Base-by-base conservation (phyloP, 2,113 vertebrate species). In the Sula dactylatra region DNA sequence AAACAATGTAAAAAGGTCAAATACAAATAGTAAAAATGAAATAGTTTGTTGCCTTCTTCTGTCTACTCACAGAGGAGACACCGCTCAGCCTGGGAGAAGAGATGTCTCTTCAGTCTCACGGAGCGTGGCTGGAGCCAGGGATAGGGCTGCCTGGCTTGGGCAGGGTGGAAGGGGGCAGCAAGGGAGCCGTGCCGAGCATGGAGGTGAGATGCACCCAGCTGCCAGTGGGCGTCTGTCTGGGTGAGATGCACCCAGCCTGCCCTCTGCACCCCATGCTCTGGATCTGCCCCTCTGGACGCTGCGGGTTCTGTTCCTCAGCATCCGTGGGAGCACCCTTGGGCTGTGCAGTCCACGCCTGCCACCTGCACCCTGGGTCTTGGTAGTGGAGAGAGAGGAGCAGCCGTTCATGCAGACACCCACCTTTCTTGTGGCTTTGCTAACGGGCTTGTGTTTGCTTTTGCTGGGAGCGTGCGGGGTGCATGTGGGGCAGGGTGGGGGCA, bases 1-100 rank as follows among this genome's bases (percentile, higher is more conserved):
- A 93, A 87, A 92, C 88, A 89, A 95, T 96, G 87, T 82, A 97
- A 92, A 97, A 95, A 97, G 98, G 98, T 98, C 98, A 98, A 98
- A 97, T 97, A 56, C 96, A 82, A 95, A 96, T 94, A 97, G 81
- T 96, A 88, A 86, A 92, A 93, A 92, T 94, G 95, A 95, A 92
- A 94, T 97, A 96, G 97, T 78, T 97, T 96, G 97, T 96, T 95
- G 92, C 92, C 44, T 85, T 17, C 13, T 89, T 94, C 93, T 94
- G 38, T 70, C 89, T 91, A 6, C 78, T 91, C 82, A 18, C 64
- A 61, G 70, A 84, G 81, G 83, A 97, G 77, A 81, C 80, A 58
- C 66, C 88, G 14, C 81, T 70, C 26, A 17, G 93, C 54, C 15
- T 7, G 2, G 38, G 54, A 91, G 94, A 31, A 45, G 70, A 85